Conservation (phyloP, 2,888 invertebrate species). For the Ichneumon xanthorius region DNA sequence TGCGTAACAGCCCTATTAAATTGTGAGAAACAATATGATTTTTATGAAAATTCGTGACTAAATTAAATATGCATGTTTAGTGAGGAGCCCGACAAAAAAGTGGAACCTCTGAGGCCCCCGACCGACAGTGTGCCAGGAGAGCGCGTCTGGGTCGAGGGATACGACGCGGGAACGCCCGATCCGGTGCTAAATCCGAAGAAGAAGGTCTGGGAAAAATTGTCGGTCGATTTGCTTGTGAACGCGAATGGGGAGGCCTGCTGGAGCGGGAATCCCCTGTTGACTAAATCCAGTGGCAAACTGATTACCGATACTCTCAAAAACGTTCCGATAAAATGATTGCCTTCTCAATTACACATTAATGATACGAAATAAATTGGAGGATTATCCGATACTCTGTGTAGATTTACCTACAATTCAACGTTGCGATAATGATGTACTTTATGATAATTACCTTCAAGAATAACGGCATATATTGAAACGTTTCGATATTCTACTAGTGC, state of each 20-base stretch:
- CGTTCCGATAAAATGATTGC: conserved; percentile 92
- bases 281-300: conserved; percentile 91
- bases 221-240: conserved; percentile 90
- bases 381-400: not conserved
- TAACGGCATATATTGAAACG: conserved; percentile 79
- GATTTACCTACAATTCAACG: too few relatives aligned
- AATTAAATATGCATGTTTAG: conserved; percentile 79
- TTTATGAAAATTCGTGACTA: too few relatives aligned
- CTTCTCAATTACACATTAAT: conserved; percentile 6
- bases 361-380: conserved; percentile 10
- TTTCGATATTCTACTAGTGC: too few relatives aligned
- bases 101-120: conserved; percentile 95
- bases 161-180: conserved; percentile 91
- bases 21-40: too few relatives aligned
- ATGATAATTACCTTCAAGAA: conserved; percentile 85
- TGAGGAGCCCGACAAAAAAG: conserved; percentile 90
- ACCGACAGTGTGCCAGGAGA: conserved; percentile 92
- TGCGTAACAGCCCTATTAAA: too few relatives aligned
- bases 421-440: too few relatives aligned
- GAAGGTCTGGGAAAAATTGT: conserved; percentile 97
- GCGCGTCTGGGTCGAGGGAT: conserved; percentile 93
- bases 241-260: conserved; percentile 91
- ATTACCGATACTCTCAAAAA: conserved; percentile 91
- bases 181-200: conserved; percentile 97
- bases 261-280: conserved; percentile 92